These are phyloP conservation scores for Drosophila punjabiensis DNA, from an alignment of 1,140 invertebrate species.

Conservation along the genomic window DNA sequence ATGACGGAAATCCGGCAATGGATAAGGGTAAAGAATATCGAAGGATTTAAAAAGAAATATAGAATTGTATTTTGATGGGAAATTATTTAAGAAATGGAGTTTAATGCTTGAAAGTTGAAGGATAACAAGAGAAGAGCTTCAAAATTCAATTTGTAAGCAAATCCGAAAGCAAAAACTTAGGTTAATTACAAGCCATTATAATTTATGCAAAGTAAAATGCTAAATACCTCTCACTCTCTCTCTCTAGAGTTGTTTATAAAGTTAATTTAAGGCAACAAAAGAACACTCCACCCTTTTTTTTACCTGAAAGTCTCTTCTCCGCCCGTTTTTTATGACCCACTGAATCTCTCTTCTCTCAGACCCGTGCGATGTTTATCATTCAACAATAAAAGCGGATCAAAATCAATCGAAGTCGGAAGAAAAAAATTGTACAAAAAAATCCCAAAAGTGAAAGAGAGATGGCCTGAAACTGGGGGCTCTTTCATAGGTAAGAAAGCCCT, in stretches of 20 bases:
- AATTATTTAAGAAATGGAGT: too few species aligned
- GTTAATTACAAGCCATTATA: background rate
- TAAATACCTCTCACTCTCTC: background rate
- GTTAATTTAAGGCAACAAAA: slow-evolving; percentile 25
- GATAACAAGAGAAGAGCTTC: too few species aligned
- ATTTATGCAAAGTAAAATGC: slow-evolving; percentile 2
- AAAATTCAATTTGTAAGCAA: background rate
- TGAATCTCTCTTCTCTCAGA: background rate
- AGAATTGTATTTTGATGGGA: background rate
- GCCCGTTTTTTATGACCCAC: slow-evolving; percentile 54
- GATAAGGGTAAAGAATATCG: background rate
- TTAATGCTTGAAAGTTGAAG: background rate
- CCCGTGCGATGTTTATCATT: slow-evolving; percentile 48
- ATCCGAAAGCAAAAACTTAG: background rate
- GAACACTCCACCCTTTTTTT: background rate
- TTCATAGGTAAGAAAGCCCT: slow-evolving; percentile 32
- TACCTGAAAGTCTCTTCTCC: slow-evolving; percentile 23
- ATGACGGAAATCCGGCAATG: background rate
- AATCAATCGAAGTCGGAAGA: slow-evolving; percentile 62
- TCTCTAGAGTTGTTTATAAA: slow-evolving; percentile 10
- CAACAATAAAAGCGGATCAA: slow-evolving; percentile 61
- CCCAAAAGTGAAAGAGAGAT: background rate
- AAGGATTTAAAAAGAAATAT: background rate
- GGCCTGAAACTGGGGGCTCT: background rate
- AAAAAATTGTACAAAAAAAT: slow-evolving; percentile 2